phyloP scores from a whole-genome alignment of 2,113 vertebrate genomes.

The Columbina picui region DNA sequence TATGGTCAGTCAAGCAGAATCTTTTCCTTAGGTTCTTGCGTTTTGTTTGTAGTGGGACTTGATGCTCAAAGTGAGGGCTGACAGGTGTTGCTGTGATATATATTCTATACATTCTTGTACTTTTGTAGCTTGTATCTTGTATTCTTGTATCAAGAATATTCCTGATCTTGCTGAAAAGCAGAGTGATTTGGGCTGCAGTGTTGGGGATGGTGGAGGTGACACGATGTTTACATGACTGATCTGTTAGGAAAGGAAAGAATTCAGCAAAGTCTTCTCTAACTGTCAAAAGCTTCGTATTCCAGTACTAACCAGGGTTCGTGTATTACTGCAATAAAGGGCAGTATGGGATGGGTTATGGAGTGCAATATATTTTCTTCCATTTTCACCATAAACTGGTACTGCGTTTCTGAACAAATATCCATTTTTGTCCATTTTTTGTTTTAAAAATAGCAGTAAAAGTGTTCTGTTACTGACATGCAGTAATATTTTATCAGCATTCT shows the following conservation, averaged over 20 bases:
- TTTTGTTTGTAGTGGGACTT: not conserved
- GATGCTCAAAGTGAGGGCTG: not conserved
- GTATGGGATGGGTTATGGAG: not conserved
- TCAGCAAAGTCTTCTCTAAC: not conserved
- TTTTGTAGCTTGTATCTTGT: not conserved
- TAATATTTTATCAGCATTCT: not conserved
- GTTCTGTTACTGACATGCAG: not conserved
- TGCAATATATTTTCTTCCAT: not conserved
- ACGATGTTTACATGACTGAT: not conserved
- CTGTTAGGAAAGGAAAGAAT: not conserved
- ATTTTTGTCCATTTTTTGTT: not conserved
- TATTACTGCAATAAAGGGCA: not conserved
- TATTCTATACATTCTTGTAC: not conserved
- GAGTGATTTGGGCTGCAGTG: not conserved
- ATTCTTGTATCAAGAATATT: not conserved
- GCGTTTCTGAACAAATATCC: not conserved
- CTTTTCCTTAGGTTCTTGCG: not conserved
- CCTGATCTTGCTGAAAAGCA: not conserved
- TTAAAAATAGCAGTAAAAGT: not conserved
- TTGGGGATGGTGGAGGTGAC: not conserved
- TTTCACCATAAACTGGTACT: not conserved
- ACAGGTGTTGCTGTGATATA: not conserved
- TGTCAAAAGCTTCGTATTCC: not conserved
- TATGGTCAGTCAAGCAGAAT: not conserved
- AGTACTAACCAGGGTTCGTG: not conserved